Evolutionary conservation across 2,888 invertebrate genomes (phyloP).

Genomic region (Lysandra coridon): DNA sequence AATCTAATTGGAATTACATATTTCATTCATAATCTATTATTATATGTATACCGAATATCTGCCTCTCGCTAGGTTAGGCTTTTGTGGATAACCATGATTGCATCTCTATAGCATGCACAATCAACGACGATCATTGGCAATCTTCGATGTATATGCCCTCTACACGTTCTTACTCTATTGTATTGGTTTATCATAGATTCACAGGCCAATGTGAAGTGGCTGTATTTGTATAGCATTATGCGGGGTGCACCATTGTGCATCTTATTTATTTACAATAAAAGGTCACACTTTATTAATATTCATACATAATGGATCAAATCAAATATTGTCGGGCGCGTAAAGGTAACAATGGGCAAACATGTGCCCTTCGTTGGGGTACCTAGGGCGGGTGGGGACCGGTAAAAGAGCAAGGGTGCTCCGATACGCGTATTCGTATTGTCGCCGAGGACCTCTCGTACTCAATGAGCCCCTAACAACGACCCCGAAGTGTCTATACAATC

Average conservation of each 20-base stretch:
- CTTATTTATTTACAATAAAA: neutral
- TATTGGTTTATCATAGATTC: neutral
- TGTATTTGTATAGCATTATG: neutral
- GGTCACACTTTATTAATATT: conserved; percentile 22
- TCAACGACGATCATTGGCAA: neutral
- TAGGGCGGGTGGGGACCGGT: conserved; percentile 43
- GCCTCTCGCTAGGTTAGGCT: neutral
- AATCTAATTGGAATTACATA: neutral
- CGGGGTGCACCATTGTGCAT: conserved; percentile 2
- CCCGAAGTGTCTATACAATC: conserved; percentile 65
- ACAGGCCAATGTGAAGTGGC: neutral
- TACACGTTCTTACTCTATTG: neutral
- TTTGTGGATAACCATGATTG: neutral
- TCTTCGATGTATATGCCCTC: neutral
- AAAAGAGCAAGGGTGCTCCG: conserved; percentile 75
- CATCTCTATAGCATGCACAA: neutral
- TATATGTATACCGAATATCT: neutral
- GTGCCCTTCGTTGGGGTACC: conserved; percentile 4
- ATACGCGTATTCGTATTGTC: conserved; percentile 59
- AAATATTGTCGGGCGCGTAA: conserved; percentile 20
- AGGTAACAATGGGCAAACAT: conserved; percentile 28
- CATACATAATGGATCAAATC: conserved; percentile 23
- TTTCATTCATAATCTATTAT: neutral
- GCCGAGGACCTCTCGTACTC: conserved; percentile 64
- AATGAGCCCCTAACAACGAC: conserved; percentile 73